Conservation (phyloP, 1,140 invertebrate species). For the Caenorhabditis elegans region DNA sequence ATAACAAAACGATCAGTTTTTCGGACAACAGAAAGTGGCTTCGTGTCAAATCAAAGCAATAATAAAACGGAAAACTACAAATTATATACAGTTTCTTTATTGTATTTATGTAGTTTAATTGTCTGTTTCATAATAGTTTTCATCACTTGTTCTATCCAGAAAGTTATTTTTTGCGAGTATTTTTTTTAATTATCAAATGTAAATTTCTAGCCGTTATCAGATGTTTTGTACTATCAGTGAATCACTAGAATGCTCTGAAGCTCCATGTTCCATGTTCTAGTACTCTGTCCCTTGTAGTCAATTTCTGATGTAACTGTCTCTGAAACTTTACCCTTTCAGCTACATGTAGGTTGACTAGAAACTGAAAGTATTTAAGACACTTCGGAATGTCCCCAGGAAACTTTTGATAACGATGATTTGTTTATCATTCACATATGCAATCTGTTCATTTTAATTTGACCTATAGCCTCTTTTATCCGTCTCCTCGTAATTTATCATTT, state of each 20-base stretch:
- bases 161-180: too few relatives aligned
- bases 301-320: neutral
- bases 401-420: neutral
- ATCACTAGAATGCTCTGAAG: neutral
- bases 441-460: constrained; percentile 25
- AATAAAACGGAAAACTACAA: neutral
- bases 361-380: too few relatives aligned
- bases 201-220: too few relatives aligned
- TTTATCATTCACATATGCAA: neutral
- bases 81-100: neutral
- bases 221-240: neutral
- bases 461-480: neutral
- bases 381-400: too few relatives aligned
- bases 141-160: too few relatives aligned
- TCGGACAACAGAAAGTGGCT: neutral
- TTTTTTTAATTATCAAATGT: too few relatives aligned
- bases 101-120: too few relatives aligned
- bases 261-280: neutral
- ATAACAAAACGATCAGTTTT: neutral
- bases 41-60: neutral
- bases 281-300: neutral
- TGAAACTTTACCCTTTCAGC: neutral
- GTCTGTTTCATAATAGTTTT: too few relatives aligned
- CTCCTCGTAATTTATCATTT: neutral
- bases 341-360: neutral